A percentile compares a stretch with the other conserved stretches of the same genome.
Conservation (phyloP, 1,140 invertebrate genomes). For the Cherax destructor region DNA sequence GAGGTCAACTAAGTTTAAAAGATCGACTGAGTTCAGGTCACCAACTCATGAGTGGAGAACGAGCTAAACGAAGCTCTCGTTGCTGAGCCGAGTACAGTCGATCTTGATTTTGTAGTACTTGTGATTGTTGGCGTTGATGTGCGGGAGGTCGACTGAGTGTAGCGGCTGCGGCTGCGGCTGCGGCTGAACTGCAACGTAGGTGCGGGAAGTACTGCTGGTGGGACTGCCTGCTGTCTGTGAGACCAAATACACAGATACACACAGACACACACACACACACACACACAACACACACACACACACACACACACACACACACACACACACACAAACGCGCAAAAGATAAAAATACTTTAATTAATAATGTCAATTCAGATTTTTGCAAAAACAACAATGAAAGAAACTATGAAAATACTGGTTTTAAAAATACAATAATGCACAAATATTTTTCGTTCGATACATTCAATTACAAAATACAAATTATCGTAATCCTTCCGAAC, state of each 20-base stretch:
- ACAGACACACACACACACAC: background rate
- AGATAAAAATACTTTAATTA: background rate
- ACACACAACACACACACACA: background rate
- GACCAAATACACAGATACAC: background rate
- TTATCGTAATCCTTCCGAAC: too few relatives aligned
- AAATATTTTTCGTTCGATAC: too few relatives aligned
- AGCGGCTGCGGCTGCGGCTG: slow-evolving; percentile 28
- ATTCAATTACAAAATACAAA: too few relatives aligned
- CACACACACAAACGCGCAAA: background rate
- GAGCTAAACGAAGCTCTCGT: slow-evolving; percentile 60
- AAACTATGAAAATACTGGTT: too few relatives aligned
- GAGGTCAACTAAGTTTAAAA: background rate
- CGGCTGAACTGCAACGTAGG: background rate
- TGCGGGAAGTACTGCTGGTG: background rate
- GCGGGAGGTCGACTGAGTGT: slow-evolving; percentile 43
- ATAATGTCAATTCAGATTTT: background rate
- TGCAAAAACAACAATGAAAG: too few relatives aligned
- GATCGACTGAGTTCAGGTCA: background rate
- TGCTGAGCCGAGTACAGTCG: slow-evolving; percentile 57
- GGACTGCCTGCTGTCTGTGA: slow-evolving; percentile 13
- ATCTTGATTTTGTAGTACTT: slow-evolving; percentile 69
- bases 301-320: background rate
- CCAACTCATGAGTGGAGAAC: background rate
- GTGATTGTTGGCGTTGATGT: slow-evolving; percentile 41
- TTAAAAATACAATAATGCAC: too few relatives aligned